Conservation (phyloP, 30 jellyfish, hydroid and myxozoan species). For the Turritopsis rubra region DNA sequence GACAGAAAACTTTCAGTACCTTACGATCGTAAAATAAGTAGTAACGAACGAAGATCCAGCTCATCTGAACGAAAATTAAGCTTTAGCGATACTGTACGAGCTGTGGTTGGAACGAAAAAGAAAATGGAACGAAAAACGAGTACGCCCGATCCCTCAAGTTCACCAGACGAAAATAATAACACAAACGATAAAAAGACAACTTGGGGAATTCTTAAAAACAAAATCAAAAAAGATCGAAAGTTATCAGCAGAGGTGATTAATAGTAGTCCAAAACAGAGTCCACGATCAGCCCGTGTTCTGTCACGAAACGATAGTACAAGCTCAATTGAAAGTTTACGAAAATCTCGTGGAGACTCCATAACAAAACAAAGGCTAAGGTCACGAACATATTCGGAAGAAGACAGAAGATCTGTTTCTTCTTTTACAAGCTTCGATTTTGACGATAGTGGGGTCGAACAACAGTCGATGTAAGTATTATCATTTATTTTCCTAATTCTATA, state of each 20-base stretch:
- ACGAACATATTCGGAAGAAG: conserved; percentile 19
- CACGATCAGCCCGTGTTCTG: neutral
- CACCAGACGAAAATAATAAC: conserved; percentile 21
- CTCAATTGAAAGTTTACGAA: conserved; percentile 15
- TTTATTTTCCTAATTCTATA: neutral
- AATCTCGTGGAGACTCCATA: neutral
- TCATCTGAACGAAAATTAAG: conserved; percentile 23
- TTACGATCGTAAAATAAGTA: neutral
- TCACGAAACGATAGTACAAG: conserved; percentile 23
- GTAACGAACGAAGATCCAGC: neutral
- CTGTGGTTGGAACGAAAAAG: conserved; percentile 14
- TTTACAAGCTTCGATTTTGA: conserved; percentile 8
- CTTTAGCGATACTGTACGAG: conserved; percentile 16
- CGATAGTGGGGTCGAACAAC: neutral
- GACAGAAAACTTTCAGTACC: neutral
- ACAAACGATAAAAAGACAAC: conserved; percentile 1
- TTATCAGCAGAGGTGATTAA: neutral
- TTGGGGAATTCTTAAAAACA: conserved; percentile 21
- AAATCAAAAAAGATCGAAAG: conserved; percentile 6
- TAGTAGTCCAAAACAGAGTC: conserved; percentile 6
- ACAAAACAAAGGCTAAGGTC: neutral
- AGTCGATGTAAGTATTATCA: neutral
- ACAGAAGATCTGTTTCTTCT: conserved; percentile 17
- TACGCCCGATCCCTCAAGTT: conserved; percentile 2
- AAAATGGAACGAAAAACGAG: conserved; percentile 23